Base-by-base conservation (phyloP, 2,888 invertebrate species). In the Ichneumon xanthorius region DNA sequence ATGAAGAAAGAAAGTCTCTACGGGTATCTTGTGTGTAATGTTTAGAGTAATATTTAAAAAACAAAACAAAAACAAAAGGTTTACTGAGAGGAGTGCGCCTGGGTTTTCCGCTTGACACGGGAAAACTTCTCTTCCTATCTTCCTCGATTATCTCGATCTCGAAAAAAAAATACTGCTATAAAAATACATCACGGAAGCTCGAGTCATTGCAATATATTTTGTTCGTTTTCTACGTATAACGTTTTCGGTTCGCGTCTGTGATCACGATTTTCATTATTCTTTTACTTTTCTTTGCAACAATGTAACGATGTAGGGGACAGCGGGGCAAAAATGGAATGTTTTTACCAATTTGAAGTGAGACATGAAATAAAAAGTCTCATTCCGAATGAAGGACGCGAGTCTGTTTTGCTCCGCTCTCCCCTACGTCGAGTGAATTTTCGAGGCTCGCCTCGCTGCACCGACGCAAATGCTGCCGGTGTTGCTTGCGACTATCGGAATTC, bases 231-330 rank as follows among this genome's bases (percentile, higher is more conserved):
- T 48, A 63, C 45, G 50, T 61, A 22, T 63, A 48, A 26, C 11
- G 48, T 16, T 33, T 61, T 61, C 58, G 26, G 22, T 58, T 73
- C 16, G 65, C 50, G 65, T 50, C 76, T 76, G 76, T 76, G 76
- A 76, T 76, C 53, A 33, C 65, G 50, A 19, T 33, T 76, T 48
- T 61, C 4, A 0, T 63, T 40, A 11, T 75, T 75, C 11, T n/a
- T 30, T 75, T 50, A n/a, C 19, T n/a, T 48, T 50, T 65, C 4
- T n/a, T 65, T 33, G 50, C 33, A 50, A 48, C 11, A 48, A 61
- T 9, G 48, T 26, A 22, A 48, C 45, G 61, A 61, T 48, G 75
- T 50, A 11, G 40, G 40, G 11, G 11, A 63, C 50, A 65, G 4
- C 16, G 14, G 45, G 45, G 45, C 45, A 48, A 16, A 16, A 16